Conservation (phyloP, 2,888 invertebrate species). For the Eupithecia dodoneata region DNA sequence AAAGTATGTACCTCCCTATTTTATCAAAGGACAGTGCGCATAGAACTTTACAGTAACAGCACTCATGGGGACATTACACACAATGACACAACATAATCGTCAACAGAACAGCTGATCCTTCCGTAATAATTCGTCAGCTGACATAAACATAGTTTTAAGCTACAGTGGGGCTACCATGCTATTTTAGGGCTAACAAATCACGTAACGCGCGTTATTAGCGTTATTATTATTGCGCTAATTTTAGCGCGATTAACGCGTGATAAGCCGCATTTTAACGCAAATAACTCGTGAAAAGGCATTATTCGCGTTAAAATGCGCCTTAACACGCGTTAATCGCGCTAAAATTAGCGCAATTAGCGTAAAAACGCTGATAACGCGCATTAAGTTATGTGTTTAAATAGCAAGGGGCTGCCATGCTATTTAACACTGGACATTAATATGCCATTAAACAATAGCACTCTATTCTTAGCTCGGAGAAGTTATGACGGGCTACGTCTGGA, state of each 20-base stretch:
- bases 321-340: too few relatives aligned
- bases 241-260: too few relatives aligned
- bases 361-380: too few relatives aligned
- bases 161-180: neutral
- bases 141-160: neutral
- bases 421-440: neutral
- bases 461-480: slow-evolving; percentile 18
- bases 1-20: slow-evolving; percentile 32
- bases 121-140: neutral
- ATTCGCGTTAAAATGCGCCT: too few relatives aligned
- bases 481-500: slow-evolving; percentile 13
- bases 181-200: too few relatives aligned
- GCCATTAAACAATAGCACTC: slow-evolving; percentile 16
- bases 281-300: too few relatives aligned
- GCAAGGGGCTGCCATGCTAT: too few relatives aligned
- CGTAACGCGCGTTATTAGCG: too few relatives aligned
- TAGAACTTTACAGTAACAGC: slow-evolving; percentile 70
- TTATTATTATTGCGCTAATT: too few relatives aligned
- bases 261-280: too few relatives aligned
- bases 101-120: slow-evolving; percentile 3
- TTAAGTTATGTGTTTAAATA: too few relatives aligned
- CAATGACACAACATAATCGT: slow-evolving; percentile 28
- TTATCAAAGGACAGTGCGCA: slow-evolving; percentile 56
- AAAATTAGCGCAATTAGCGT: too few relatives aligned
- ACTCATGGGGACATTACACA: slow-evolving; percentile 72